These are phyloP conservation scores for Acridotheres tristis DNA, from an alignment of 2,797 vertebrate genomes.

Conservation along the genomic window DNA sequence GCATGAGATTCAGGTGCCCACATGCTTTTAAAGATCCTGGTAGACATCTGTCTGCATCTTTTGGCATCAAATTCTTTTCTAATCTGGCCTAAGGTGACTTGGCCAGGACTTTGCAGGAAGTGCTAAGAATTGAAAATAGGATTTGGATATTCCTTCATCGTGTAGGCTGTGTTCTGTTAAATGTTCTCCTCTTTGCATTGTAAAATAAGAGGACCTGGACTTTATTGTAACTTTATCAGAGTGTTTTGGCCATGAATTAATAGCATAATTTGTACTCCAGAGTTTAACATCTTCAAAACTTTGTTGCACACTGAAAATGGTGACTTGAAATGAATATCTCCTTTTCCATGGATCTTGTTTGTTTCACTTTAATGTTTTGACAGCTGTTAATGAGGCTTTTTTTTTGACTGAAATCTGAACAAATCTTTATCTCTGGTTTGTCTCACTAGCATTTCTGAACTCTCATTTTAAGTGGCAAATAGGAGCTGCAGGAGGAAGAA, in stretches of 20 bases:
- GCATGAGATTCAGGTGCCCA: not conserved
- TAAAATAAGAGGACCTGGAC: not conserved
- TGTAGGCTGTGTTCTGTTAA: not conserved
- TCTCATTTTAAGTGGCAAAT: not conserved
- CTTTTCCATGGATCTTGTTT: not conserved
- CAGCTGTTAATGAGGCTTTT: not conserved
- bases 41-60: conserved; percentile 28
- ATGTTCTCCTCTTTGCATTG: not conserved
- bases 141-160: not conserved
- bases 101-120: not conserved
- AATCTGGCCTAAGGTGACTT: not conserved
- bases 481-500: not conserved
- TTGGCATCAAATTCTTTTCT: not conserved
- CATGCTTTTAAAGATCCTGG: not conserved
- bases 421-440: not conserved
- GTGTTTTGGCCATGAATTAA: not conserved
- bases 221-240: not conserved
- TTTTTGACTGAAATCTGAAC: not conserved
- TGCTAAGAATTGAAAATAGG: not conserved
- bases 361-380: not conserved
- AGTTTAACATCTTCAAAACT: not conserved
- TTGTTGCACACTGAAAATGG: not conserved
- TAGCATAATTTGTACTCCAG: not conserved
- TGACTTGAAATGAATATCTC: not conserved
- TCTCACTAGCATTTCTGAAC: not conserved